Percentiles rank a stretch among this genome's conserved stretches.
These are phyloP conservation scores for Arrhopalites spinosus DNA, from an alignment of 2,888 invertebrate species.

Conservation along the genomic window DNA sequence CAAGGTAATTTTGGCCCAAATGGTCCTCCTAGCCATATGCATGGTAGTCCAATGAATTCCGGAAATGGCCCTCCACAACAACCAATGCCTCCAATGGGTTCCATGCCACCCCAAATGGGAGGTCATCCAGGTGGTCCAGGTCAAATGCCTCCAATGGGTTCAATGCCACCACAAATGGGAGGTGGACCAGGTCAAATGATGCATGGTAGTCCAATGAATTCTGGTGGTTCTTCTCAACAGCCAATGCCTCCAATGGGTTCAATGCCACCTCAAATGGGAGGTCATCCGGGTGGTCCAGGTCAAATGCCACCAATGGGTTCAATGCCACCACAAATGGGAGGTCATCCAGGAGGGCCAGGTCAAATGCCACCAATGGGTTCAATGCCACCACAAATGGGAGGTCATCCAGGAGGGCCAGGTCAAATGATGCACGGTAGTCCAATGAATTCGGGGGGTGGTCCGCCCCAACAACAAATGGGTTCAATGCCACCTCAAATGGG, in stretches of 20 bases:
- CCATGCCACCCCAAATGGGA: conserved; percentile 46
- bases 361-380: conserved; percentile 47
- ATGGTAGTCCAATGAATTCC: conserved; percentile 50
- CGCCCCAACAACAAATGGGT: conserved; percentile 53
- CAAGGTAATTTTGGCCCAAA: conserved; percentile 41
- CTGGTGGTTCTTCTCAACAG: conserved; percentile 52
- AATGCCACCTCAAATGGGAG: conserved; percentile 47
- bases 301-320: neutral
- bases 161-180: conserved; percentile 45
- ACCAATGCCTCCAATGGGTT: conserved; percentile 42
- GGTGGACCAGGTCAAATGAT: conserved; percentile 45
- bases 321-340: conserved; percentile 20
- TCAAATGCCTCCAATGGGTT: conserved; percentile 48
- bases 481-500: conserved; percentile 39
- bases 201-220: conserved; percentile 51
- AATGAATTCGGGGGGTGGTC: conserved; percentile 55
- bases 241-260: conserved; percentile 40
- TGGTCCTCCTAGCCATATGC: conserved; percentile 24
- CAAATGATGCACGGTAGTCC: conserved; percentile 51
- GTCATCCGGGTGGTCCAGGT: conserved; percentile 31
- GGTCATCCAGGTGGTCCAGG: conserved; percentile 41
- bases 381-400: conserved; percentile 45
- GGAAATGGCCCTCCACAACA: conserved; percentile 50
- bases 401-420: conserved; percentile 41
- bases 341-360: conserved; percentile 39